phyloP scores from a whole-genome alignment of 2,888 invertebrate genomes.

The Steinernema hermaphroditum region DNA sequence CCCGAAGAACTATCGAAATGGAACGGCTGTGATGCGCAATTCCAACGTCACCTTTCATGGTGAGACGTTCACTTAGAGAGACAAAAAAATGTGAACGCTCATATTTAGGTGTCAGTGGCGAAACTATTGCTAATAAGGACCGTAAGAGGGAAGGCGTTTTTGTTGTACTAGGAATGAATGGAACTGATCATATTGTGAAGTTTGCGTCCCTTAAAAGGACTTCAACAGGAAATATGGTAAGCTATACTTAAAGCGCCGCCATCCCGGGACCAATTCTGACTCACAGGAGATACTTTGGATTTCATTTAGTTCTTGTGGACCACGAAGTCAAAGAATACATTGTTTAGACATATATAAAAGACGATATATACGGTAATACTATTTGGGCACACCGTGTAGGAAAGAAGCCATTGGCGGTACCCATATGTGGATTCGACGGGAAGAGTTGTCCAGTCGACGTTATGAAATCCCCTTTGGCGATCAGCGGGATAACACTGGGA shows the following conservation, averaged over 20 bases:
- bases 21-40: neutral
- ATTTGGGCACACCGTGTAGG: conserved; percentile 38
- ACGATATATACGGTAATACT: neutral
- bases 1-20: neutral
- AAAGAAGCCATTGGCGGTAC: conserved; percentile 34
- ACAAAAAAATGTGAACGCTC: no score
- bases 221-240: conserved; percentile 2
- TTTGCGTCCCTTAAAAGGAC: neutral
- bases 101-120: neutral
- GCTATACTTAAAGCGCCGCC: no score
- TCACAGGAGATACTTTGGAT: no score
- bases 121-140: neutral
- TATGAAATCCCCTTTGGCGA: conserved; percentile 30
- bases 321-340: no score
- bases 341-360: no score
- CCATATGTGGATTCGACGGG: conserved; percentile 40
- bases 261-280: no score
- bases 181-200: neutral
- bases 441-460: conserved; percentile 33
- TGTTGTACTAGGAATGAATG: neutral
- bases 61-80: neutral
- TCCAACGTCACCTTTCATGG: neutral
- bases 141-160: neutral
- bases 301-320: no score
- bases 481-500: neutral